These are phyloP conservation scores for Tipula unca DNA, from an alignment of 2,888 invertebrate species.

Conservation along the genomic window DNA sequence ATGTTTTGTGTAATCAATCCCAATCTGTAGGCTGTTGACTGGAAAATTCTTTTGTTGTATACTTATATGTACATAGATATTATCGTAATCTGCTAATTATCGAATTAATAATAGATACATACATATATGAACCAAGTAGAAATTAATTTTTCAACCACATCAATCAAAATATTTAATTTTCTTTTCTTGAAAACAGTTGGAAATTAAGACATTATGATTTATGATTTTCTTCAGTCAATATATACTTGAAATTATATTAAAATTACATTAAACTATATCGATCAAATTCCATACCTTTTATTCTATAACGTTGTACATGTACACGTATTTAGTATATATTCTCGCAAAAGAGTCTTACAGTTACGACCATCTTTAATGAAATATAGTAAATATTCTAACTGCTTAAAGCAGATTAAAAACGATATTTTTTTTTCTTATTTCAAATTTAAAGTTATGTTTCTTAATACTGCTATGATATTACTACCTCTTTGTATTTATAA, in stretches of 20 bases:
- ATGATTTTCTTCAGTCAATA: not conserved
- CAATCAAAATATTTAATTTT: not conserved
- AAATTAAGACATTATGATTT: not conserved
- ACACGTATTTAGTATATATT: too few relatives aligned
- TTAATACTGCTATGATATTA: not conserved
- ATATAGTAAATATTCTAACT: not conserved
- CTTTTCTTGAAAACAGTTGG: not conserved
- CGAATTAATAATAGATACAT: not conserved
- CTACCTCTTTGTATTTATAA: not conserved
- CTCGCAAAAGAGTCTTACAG: too few relatives aligned
- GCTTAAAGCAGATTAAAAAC: not conserved
- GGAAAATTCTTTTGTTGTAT: not conserved
- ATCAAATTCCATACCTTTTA: not conserved
- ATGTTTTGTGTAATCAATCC: not conserved
- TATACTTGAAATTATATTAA: not conserved
- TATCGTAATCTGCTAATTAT: not conserved
- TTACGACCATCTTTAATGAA: too few relatives aligned
- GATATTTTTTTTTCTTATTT: not conserved
- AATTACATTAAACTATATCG: not conserved
- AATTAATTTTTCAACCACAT: not conserved
- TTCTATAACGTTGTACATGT: too few relatives aligned
- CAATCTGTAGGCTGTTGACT: not conserved
- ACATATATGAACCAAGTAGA: too few relatives aligned
- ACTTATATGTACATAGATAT: too few relatives aligned
- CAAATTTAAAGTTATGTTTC: not conserved